A percentile compares a stretch with the other conserved stretches of the same genome.
phyloP scores from a whole-genome alignment of 2,797 vertebrate species.

The Spinibarbus caldwelli region DNA sequence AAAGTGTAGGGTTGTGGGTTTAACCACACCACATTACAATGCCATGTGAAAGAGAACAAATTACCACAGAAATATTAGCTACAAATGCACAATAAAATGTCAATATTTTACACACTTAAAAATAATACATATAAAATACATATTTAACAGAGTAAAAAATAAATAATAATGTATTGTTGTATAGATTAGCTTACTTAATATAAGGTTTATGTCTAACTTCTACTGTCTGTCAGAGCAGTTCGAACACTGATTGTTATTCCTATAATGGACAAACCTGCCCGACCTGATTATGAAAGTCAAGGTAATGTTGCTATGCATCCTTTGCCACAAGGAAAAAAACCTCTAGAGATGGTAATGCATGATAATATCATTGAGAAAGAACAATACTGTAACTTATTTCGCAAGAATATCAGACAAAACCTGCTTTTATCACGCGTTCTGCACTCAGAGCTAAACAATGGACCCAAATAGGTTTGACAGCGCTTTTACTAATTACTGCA shows the following conservation, averaged over 20 bases:
- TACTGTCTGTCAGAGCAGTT: conserved; percentile 58
- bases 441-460: neutral
- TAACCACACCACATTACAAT: no score
- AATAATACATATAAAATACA: no score
- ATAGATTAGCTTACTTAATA: no score
- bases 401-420: neutral
- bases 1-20: neutral
- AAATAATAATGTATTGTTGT: no score
- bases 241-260: conserved; percentile 33
- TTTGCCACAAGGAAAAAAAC: neutral
- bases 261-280: conserved; percentile 71
- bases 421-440: neutral
- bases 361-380: neutral
- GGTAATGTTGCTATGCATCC: neutral
- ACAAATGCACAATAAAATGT: neutral
- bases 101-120: no score
- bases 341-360: neutral
- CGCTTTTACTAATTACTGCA: neutral
- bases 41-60: neutral
- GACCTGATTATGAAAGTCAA: conserved; percentile 62
- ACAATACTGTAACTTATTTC: neutral
- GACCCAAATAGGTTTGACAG: neutral
- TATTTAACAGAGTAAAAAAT: no score
- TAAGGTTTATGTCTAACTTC: conserved; percentile 35
- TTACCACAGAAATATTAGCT: neutral